Percentiles rank a stretch among this genome's conserved stretches.
Evolutionary conservation across 2,113 vertebrate genomes (phyloP).

Genomic region (Crypturellus undulatus): DNA sequence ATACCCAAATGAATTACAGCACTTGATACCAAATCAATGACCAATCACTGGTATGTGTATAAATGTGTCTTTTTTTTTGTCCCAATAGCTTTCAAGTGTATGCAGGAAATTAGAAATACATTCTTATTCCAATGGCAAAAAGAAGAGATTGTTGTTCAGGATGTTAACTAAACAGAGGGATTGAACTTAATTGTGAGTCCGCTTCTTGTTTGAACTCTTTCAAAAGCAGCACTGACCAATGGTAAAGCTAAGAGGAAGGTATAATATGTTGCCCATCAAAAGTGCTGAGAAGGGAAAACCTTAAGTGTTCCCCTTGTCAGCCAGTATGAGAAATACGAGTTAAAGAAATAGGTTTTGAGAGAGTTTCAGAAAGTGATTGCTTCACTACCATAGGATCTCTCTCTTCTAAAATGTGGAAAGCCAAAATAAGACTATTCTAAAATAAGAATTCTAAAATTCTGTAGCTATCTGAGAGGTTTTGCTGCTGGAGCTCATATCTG

Average conservation of each 20-base stretch:
- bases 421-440: not conserved
- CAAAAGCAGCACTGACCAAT: not conserved
- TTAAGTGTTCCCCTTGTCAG: constrained; percentile 7
- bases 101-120: constrained; percentile 13
- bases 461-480: not conserved
- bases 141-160: not conserved
- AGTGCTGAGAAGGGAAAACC: constrained; percentile 15
- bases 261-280: constrained; percentile 15
- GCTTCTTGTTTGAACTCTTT: not conserved
- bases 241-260: not conserved
- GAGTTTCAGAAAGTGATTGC: not conserved
- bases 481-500: not conserved
- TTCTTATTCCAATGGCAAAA: not conserved
- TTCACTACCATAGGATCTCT: constrained; percentile 37
- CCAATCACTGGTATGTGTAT: not conserved
- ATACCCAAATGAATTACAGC: constrained; percentile 32
- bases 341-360: constrained; percentile 44
- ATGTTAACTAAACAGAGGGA: not conserved
- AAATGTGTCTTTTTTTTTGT: not conserved
- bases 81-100: not conserved
- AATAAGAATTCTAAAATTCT: not conserved
- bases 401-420: not conserved
- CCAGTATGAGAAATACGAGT: not conserved
- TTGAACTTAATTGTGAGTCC: not conserved
- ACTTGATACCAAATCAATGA: not conserved